These are phyloP conservation scores for Triplophysa dalaica DNA, from an alignment of 2,113 vertebrate genomes.

Conservation along the genomic window DNA sequence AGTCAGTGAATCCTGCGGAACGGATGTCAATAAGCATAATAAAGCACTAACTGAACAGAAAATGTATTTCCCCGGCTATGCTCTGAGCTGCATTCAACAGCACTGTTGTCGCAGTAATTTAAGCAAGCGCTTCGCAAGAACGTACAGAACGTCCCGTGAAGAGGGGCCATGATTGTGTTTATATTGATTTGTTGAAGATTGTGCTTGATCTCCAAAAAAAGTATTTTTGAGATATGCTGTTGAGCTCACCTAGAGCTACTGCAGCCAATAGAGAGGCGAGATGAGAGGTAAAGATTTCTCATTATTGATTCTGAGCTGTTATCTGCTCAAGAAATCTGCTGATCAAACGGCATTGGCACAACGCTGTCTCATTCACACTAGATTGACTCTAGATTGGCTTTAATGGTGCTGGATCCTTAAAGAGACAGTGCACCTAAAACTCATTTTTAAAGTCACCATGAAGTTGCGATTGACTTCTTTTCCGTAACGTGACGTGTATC, in stretches of 20 bases:
- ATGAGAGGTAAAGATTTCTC: background rate
- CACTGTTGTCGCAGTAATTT: background rate
- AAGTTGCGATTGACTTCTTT: no score
- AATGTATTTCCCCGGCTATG: background rate
- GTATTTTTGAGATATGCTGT: background rate
- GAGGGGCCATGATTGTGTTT: background rate
- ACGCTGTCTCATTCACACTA: no score
- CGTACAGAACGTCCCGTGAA: background rate
- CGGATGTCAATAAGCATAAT: background rate
- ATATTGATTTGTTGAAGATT: background rate
- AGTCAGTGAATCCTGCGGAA: constrained; percentile 84
- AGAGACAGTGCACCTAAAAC: background rate
- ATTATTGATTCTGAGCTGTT: constrained; percentile 10
- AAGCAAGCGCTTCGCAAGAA: background rate
- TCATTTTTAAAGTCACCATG: no score
- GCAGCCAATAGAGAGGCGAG: background rate
- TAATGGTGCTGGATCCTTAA: no score
- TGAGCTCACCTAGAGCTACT: background rate
- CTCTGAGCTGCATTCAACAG: constrained; percentile 6
- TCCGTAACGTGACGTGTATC: no score
- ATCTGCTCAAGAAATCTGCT: constrained; percentile 2
- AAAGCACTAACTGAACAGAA: background rate
- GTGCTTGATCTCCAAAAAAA: constrained; percentile 1
- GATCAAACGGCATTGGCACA: background rate
- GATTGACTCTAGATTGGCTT: no score